A percentile compares a stretch with the other conserved stretches of the same genome.
phyloP scores from a whole-genome alignment of 2,797 vertebrate genomes.

The Cynopterus sphinx region DNA sequence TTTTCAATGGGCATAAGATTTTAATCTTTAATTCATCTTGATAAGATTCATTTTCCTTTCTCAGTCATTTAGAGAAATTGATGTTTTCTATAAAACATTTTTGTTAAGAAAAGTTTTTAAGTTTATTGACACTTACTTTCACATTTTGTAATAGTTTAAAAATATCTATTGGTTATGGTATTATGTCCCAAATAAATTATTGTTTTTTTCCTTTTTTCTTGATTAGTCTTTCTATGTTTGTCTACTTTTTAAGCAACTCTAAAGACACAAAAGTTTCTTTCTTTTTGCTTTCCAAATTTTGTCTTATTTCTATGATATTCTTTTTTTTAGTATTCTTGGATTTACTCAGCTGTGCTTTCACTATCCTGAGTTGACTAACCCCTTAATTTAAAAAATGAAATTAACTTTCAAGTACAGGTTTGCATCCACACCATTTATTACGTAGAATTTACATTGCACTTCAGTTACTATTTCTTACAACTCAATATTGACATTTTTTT shows the following conservation, averaged over 20 bases:
- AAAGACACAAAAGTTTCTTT: background rate
- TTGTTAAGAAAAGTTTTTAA: slow-evolving; percentile 6
- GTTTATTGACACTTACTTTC: background rate
- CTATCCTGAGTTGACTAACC: background rate
- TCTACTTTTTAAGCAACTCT: background rate
- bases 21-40: background rate
- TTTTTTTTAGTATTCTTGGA: background rate
- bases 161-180: background rate
- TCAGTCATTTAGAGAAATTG: background rate
- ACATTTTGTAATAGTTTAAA: background rate
- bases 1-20: background rate
- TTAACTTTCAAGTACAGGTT: background rate
- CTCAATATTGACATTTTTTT: background rate
- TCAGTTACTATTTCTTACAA: background rate
- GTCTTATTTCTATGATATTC: background rate
- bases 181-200: background rate
- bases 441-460: background rate
- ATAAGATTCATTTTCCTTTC: background rate
- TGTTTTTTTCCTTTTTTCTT: background rate
- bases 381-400: background rate
- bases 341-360: background rate
- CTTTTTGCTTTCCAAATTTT: background rate
- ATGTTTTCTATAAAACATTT: background rate
- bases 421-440: background rate
- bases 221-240: background rate